These are phyloP conservation scores for Neosilurus mollespiculum DNA, from an alignment of 2,797 vertebrate genomes.

Conservation along the genomic window DNA sequence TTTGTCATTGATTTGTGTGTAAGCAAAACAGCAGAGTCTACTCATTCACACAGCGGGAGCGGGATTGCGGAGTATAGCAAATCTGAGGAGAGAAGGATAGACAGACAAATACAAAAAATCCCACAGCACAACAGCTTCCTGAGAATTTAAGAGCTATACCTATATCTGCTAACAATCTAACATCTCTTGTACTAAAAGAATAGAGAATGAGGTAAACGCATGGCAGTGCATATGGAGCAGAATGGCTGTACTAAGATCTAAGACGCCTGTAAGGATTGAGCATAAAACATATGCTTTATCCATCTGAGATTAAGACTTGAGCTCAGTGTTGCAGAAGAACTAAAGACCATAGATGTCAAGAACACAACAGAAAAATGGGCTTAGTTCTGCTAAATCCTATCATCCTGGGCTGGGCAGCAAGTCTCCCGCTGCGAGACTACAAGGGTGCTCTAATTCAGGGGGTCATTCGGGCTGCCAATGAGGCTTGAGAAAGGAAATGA, in stretches of 20 bases:
- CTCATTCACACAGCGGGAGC: slow-evolving; percentile 41
- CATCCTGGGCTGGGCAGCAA: slow-evolving; percentile 32
- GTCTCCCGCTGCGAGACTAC: slow-evolving; percentile 37
- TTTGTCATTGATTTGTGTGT: slow-evolving; percentile 55
- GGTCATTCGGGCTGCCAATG: slow-evolving; percentile 11
- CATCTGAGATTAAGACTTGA: slow-evolving; percentile 43
- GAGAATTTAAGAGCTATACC: neutral
- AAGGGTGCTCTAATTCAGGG: neutral
- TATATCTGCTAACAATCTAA: neutral
- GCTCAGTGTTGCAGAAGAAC: slow-evolving; percentile 35
- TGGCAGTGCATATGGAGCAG: neutral
- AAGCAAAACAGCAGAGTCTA: slow-evolving; percentile 41
- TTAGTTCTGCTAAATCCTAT: slow-evolving; percentile 52
- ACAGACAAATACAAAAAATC: slow-evolving; percentile 18
- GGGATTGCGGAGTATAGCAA: slow-evolving; percentile 11
- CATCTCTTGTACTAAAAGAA: neutral
- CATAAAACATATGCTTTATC: slow-evolving; percentile 19
- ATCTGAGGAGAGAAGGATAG: slow-evolving; percentile 30
- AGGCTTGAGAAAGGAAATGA: neutral
- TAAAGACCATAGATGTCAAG: slow-evolving; percentile 46
- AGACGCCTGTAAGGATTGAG: neutral
- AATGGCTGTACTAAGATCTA: slow-evolving; percentile 1
- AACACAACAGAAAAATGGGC: slow-evolving; percentile 51
- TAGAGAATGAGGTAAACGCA: neutral
- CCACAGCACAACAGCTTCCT: neutral